phyloP scores from a whole-genome alignment of 2,888 invertebrate genomes.

The Eristalinus sepulchralis region DNA sequence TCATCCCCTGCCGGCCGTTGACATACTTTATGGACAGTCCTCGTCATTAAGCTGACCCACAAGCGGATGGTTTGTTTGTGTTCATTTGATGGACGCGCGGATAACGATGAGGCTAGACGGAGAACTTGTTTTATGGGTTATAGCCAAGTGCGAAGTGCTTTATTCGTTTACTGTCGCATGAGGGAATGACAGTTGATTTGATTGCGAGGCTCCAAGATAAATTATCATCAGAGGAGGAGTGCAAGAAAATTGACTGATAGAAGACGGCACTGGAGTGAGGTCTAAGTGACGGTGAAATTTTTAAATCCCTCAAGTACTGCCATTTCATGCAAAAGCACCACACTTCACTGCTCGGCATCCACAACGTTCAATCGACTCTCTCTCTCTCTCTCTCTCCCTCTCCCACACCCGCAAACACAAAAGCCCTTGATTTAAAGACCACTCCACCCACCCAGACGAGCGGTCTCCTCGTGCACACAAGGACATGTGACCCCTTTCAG shows the following conservation, averaged over 20 bases:
- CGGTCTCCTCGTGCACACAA: background rate
- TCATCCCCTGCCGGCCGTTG: background rate
- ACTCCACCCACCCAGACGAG: background rate
- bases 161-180: background rate
- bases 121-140: conserved; percentile 27
- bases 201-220: background rate
- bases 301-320: too few relatives aligned
- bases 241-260: too few relatives aligned
- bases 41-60: conserved; percentile 29
- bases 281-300: too few relatives aligned
- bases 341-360: too few relatives aligned
- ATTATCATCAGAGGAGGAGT: too few relatives aligned
- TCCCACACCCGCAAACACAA: background rate
- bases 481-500: background rate
- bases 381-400: too few relatives aligned
- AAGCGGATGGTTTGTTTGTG: background rate
- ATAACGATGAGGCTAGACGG: conserved; percentile 25
- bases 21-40: background rate
- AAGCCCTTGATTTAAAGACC: background rate
- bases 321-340: too few relatives aligned
- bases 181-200: background rate
- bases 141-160: conserved; percentile 7
- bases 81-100: background rate
- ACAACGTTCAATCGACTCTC: too few relatives aligned
- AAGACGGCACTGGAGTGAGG: too few relatives aligned